Base-by-base conservation (phyloP, 2,888 invertebrate genomes). In the Smittia sp. region DNA sequence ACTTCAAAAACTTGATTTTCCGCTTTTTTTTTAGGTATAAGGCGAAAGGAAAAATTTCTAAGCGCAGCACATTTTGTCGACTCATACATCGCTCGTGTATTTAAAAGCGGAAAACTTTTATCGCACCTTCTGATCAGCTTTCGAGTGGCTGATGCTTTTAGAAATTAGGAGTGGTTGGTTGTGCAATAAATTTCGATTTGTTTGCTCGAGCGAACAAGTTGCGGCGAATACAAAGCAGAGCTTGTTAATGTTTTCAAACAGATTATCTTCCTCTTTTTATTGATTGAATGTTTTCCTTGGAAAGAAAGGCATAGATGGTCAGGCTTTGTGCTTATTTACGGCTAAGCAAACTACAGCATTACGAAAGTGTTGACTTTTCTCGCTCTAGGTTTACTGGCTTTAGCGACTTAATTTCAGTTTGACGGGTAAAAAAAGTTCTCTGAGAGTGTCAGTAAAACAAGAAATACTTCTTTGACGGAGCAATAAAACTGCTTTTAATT, bases 151-250 rank as follows among this genome's bases (percentile, higher is more conserved):
- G 58, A 58, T 58, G 58, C 58, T 58, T 58, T 58, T 22, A 58
- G 41, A 32, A 72, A 72, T 52, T 52, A 39, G 72, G 72, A 62
- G 72, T 39, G 72, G 72, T n/a, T n/a, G n/a, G n/a, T 72, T 15
- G 38, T 39, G 58, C 54, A 58, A 58, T 62, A 72, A 72, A 72
- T 62, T 72, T 70, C 54, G 58, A 58, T 58, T 70, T 58, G 58
- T 58, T 27, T 63, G n/a, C 63, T 58, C 38, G n/a, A 58, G 52
- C 25, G 25, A 58, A 58, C 46, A 46, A 46, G 46, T n/a, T 11
- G 15, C 58, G 58, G 18, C 9, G 58, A 9, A 9, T 58, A 18
- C 58, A 58, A 63, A 63, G 66, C 66, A 66, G 39, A 66, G 66
- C 38, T 66, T 72, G 72, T 72, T 72, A 62, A 72, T 62, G 58